phyloP scores from a whole-genome alignment of 2,113 vertebrate species.

The Toxostoma redivivum region DNA sequence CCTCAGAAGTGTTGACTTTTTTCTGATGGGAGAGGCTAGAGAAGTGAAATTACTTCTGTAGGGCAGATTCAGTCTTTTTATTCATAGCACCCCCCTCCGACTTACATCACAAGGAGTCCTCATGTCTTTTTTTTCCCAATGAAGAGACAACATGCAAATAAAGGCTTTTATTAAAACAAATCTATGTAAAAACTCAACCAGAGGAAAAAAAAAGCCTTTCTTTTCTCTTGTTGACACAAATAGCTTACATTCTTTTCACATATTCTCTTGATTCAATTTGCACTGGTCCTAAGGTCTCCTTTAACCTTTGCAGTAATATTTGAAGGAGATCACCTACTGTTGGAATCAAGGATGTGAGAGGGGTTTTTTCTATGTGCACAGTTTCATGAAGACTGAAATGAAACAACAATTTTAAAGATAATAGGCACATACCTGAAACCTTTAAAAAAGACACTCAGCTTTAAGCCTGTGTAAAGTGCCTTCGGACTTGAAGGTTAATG shows the following conservation, averaged over 20 bases:
- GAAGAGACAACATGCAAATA: not conserved
- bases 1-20: not conserved
- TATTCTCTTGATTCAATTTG: not conserved
- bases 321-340: not conserved
- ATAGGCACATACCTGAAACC: not conserved
- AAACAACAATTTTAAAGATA: conserved; percentile 16
- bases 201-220: not conserved
- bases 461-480: not conserved
- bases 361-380: not conserved
- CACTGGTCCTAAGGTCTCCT: not conserved
- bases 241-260: not conserved
- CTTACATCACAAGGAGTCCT: fast-evolving
- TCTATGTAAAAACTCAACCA: not conserved
- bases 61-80: not conserved
- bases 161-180: not conserved
- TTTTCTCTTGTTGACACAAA: not conserved
- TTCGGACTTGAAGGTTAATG: not conserved
- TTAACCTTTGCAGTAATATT: not conserved
- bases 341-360: conserved; percentile 9
- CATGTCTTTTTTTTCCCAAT: not conserved
- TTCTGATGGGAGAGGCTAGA: not conserved
- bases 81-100: not conserved
- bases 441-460: not conserved
- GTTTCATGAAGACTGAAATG: not conserved
- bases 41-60: not conserved